These are phyloP conservation scores for Cepaea hortensis DNA, from an alignment of 2,888 invertebrate genomes.

Conservation along the genomic window DNA sequence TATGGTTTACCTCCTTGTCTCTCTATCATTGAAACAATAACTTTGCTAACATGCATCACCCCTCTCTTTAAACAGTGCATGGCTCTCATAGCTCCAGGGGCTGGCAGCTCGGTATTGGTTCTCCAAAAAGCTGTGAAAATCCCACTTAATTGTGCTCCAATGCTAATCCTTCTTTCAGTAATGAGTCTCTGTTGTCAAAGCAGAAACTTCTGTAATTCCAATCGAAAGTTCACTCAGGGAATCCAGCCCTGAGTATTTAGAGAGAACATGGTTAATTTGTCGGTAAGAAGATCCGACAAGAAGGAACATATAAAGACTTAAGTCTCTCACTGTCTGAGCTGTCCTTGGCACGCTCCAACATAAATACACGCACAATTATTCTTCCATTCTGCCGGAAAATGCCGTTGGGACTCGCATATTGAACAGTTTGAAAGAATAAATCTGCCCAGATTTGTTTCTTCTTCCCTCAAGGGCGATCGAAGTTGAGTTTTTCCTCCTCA, in stretches of 20 bases:
- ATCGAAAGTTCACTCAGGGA: conserved; percentile 15
- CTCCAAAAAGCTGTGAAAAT: background rate
- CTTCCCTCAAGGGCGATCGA: background rate
- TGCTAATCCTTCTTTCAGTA: background rate
- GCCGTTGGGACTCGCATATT: background rate
- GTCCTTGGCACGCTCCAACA: background rate
- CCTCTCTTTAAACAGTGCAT: background rate
- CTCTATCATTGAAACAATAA: background rate
- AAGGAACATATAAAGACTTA: background rate
- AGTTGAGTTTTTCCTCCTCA: background rate
- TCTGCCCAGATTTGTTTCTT: background rate
- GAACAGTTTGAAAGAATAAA: background rate
- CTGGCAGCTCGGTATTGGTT: background rate
- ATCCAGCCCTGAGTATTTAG: conserved; percentile 3
- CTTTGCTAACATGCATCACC: background rate
- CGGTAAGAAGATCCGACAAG: conserved; percentile 11
- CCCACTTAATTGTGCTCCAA: conserved; percentile 21
- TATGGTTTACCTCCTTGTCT: background rate
- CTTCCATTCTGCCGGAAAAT: too few relatives aligned
- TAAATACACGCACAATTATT: background rate
- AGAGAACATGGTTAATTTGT: conserved; percentile 2
- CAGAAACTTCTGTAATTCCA: conserved; percentile 17
- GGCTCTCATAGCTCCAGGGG: background rate
- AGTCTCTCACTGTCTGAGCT: background rate
- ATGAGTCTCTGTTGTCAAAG: background rate